phyloP scores from a whole-genome alignment of 2,113 vertebrate species.

The Anthoscopus minutus region DNA sequence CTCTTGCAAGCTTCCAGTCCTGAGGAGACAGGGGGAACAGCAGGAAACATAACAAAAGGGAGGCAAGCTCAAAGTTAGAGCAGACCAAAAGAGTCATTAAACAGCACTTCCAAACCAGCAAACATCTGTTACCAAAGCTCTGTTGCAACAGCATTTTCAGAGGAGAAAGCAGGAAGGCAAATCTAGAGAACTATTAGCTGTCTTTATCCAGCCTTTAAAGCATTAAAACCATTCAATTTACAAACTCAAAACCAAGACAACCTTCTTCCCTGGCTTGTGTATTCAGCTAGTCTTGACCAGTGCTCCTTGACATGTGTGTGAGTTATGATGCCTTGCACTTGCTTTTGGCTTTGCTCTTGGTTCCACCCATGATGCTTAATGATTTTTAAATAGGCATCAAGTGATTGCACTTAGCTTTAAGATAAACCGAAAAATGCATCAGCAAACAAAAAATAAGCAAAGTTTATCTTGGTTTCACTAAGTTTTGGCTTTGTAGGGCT shows the following conservation, averaged over 20 bases:
- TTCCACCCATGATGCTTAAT: neutral
- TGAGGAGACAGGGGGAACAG: neutral
- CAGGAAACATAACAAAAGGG: neutral
- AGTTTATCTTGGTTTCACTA: neutral
- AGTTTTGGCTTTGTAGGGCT: neutral
- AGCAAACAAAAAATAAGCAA: neutral
- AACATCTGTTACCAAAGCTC: neutral
- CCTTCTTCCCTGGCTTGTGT: neutral
- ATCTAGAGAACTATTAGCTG: neutral
- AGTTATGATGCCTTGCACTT: neutral
- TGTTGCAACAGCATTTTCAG: neutral
- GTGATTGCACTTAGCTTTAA: neutral
- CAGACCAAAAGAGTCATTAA: neutral
- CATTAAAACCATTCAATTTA: neutral
- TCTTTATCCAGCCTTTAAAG: neutral
- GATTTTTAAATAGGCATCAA: neutral
- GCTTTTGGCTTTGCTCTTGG: neutral
- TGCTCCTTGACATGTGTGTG: neutral
- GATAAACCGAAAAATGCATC: neutral
- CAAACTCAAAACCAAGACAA: neutral
- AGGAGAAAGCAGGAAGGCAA: neutral
- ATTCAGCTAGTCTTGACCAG: neutral
- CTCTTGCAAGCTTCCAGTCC: neutral
- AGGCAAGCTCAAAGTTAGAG: neutral
- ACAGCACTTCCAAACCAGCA: neutral